A percentile compares a stretch with the other conserved stretches of the same genome.
These are phyloP conservation scores for Caiman crocodilus DNA, from an alignment of 2,797 vertebrate genomes.

Conservation along the genomic window DNA sequence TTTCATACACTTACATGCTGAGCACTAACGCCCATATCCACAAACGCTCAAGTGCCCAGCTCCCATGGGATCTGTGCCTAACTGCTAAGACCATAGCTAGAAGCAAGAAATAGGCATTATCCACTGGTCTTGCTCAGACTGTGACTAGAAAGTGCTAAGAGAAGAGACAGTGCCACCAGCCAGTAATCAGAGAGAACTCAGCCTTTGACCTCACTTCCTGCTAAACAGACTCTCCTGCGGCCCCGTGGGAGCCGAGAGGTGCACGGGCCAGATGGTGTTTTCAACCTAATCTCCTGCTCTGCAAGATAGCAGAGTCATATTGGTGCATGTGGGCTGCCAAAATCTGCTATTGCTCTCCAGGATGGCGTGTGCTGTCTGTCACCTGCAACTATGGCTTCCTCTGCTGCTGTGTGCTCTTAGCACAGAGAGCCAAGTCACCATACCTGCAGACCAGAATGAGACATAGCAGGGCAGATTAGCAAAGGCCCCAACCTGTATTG, in stretches of 20 bases:
- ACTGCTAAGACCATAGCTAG: neutral
- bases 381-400: neutral
- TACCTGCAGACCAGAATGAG: neutral
- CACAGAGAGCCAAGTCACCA: accelerated
- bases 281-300: neutral
- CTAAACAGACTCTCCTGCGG: neutral
- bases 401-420: accelerated
- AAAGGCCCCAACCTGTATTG: accelerated
- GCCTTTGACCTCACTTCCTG: neutral
- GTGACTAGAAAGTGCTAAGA: neutral
- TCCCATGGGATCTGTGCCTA: accelerated
- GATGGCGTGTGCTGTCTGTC: neutral
- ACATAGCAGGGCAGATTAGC: accelerated
- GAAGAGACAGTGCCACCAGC: neutral
- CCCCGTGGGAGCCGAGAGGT: neutral
- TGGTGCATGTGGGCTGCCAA: neutral
- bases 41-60: neutral
- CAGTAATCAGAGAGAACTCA: neutral
- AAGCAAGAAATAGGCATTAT: neutral
- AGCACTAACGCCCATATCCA: neutral
- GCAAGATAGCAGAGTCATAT: neutral
- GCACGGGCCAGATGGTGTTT: neutral
- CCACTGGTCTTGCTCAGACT: neutral
- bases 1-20: neutral
- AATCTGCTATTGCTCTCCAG: accelerated